Base-by-base conservation (phyloP, 2,797 vertebrate species). In the Oryzias sinensis region DNA sequence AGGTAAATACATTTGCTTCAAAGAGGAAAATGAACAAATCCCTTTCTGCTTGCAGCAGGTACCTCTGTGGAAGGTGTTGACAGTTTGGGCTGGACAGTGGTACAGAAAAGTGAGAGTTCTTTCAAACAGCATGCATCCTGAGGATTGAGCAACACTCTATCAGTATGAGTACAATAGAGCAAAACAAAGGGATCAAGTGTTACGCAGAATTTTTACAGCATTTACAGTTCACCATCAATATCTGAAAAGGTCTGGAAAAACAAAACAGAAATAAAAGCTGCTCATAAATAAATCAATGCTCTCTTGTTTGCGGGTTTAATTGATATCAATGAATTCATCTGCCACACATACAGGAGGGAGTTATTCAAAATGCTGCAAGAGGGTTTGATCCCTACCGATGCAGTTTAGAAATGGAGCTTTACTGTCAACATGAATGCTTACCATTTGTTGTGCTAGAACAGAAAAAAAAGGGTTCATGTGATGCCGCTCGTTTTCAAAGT, bases 281-380 rank as follows among this genome's bases (percentile, higher is more conserved):
- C 48, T 68, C 55, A 85, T 79, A 27, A 77, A 76, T 75, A 72
- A 72, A 77, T 67, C 44, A 67, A 52, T 51, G 58, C n/a, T 56
- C 67, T 79, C 46, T 55, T 83, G 61, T 84, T 83, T 65, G 52
- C 69, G 69, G 53, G 15, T 72, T 52, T 73, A 78, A 87, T 78
- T 85, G 70, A 76, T 59, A 57, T 56, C 16, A 78, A 76, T 79
- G 61, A 61, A 70, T 64, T 67, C 22, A 81, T 81, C 59, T 75
- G 82, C 81, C 70, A 74, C 80, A 51, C 62, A 82, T 25, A 44
- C 49, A 17, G 40, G 46, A 65, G 60, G 43, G 29, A 33, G 53
- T 46, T 53, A 68, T 52, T 73, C 62, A 66, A 46, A 67, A 59
- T 37, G 53, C 57, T 60, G 49, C 29, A 53, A 65, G 41, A 15